Evolutionary conservation across 2,888 invertebrate genomes (phyloP).

Genomic region (Hofmannophila pseudospretella): DNA sequence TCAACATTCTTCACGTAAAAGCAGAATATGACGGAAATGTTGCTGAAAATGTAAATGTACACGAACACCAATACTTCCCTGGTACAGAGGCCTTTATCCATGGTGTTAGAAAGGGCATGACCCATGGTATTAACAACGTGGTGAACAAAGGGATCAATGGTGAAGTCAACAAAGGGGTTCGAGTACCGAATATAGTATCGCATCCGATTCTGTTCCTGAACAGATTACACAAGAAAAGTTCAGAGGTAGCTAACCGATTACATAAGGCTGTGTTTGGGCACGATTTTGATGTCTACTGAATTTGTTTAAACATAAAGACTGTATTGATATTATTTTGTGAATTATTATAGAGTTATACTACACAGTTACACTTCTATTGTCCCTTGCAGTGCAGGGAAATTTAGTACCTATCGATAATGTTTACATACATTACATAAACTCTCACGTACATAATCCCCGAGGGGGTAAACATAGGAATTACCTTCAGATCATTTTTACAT

Average conservation of each 20-base stretch:
- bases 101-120: slow-evolving; percentile 30
- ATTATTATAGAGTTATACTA: no score
- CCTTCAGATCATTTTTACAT: no score
- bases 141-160: slow-evolving; percentile 24
- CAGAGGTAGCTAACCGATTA: slow-evolving; percentile 13
- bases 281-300: no score
- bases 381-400: no score
- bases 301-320: no score
- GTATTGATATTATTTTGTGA: no score
- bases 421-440: no score
- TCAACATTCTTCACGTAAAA: slow-evolving; percentile 33
- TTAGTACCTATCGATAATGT: no score
- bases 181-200: slow-evolving; percentile 14
- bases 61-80: slow-evolving; percentile 15
- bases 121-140: slow-evolving; percentile 32
- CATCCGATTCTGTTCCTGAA: slow-evolving; percentile 19
- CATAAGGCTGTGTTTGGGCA: slow-evolving; percentile 16
- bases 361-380: no score
- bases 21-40: slow-evolving; percentile 28
- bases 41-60: slow-evolving; percentile 7
- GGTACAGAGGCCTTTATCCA: slow-evolving; percentile 33
- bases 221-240: slow-evolving; percentile 18
- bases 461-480: no score
- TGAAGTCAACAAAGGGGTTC: slow-evolving; percentile 7
- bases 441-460: no score